phyloP scores from a whole-genome alignment of 2,888 invertebrate species.

The Pseudococcus jackbeardsleyi region DNA sequence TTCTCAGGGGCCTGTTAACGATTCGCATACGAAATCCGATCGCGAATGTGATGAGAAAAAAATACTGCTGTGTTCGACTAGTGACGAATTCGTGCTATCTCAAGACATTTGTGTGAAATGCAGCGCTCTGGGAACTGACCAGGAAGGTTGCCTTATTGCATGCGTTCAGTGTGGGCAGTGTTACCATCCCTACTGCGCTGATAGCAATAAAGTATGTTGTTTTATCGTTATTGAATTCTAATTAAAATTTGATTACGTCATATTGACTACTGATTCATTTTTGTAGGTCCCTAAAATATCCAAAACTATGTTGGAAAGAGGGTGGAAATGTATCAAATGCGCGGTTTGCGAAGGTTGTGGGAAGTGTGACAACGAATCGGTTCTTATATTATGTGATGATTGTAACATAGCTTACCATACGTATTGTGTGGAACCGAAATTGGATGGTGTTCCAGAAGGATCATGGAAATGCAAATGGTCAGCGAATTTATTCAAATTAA shows the following conservation, averaged over 20 bases:
- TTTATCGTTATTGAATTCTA: neutral
- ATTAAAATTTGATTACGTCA: neutral
- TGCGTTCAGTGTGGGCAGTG: conserved; percentile 99
- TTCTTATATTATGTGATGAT: conserved; percentile 97
- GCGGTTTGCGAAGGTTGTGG: conserved; percentile 99
- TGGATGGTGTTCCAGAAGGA: conserved; percentile 93
- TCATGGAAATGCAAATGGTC: conserved; percentile 98
- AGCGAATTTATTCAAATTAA: neutral
- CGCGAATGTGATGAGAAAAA: conserved; percentile 87
- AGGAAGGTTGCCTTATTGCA: conserved; percentile 93
- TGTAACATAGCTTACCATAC: conserved; percentile 99
- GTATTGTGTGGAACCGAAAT: conserved; percentile 96
- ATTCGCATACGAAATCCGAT: conserved; percentile 71
- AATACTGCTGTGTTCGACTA: conserved; percentile 89
- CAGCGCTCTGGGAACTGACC: conserved; percentile 94
- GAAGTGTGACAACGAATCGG: conserved; percentile 92
- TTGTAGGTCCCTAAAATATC: conserved; percentile 76
- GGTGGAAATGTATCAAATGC: conserved; percentile 99
- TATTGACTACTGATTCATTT: conserved; percentile 12
- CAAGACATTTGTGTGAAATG: conserved; percentile 99
- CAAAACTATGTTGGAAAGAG: conserved; percentile 91
- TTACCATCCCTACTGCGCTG: conserved; percentile 98
- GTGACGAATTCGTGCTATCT: conserved; percentile 91
- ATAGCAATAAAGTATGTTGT: conserved; percentile 76
- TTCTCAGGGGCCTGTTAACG: conserved; percentile 71